A percentile compares a stretch with the other conserved stretches of the same genome.
These are phyloP conservation scores for Phallusia fumigata DNA, from an alignment of 23 tunicate genomes.

Conservation along the genomic window DNA sequence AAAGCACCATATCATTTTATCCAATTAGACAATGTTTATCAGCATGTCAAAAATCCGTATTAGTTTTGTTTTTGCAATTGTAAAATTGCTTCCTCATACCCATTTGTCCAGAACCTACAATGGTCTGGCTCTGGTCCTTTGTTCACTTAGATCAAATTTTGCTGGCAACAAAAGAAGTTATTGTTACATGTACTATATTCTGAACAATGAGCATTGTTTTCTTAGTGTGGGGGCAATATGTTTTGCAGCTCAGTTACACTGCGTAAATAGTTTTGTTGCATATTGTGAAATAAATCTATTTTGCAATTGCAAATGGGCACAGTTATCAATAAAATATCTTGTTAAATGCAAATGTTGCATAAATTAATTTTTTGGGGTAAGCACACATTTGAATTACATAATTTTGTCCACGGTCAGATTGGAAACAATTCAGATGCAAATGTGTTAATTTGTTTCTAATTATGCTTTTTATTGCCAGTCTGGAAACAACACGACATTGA, in stretches of 20 bases:
- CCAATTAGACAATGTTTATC: no score
- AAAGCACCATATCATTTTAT: no score
- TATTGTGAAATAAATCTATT: no score
- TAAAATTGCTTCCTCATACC: neutral
- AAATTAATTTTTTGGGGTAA: no score
- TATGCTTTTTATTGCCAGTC: conserved; percentile 37
- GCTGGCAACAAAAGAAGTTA: neutral
- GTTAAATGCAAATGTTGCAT: no score
- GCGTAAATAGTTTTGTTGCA: no score
- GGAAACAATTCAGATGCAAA: no score
- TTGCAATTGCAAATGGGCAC: no score
- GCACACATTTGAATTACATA: no score
- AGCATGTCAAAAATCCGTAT: no score
- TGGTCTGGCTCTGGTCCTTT: neutral
- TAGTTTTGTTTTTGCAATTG: neutral
- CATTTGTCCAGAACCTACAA: neutral
- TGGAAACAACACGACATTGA: conserved; percentile 67
- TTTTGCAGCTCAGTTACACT: neutral
- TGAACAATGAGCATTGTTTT: neutral
- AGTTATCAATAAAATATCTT: no score
- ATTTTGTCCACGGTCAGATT: no score
- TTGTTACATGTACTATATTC: neutral
- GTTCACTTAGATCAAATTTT: neutral
- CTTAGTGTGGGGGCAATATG: neutral
- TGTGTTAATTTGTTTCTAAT: neutral